Evolutionary conservation across 2,113 vertebrate species (phyloP), one percentile per base, ranked within the genome.

Genomic region (Chlamydotis undulata): DNA sequence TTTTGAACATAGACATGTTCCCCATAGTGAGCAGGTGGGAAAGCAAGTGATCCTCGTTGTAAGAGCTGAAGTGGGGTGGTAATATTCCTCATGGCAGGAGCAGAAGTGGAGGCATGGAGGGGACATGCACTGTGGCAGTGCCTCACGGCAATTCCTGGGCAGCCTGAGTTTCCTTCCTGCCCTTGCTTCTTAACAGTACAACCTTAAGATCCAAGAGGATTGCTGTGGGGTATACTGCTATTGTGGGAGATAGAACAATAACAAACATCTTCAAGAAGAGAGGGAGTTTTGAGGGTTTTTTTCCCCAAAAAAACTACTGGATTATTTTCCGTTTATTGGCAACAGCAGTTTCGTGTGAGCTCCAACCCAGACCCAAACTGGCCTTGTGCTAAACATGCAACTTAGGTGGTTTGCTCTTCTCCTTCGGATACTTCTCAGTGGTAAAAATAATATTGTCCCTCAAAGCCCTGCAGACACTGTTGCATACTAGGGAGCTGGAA

Each of bases 201-300:
- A 31, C 37, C 25, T 53, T n/a, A 53, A 77, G 39, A 88, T 28
- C 29, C 73, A 67, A 39, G 28, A 37, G 12, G 19, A n/a, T 47
- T 59, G 25, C n/a, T 55, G 59, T 63, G 43, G 41, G 16, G 3
- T 39, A 18, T 16, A 39, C 13, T 81, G 56, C 26, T 83, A 1
- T 23, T 52, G 14, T 70, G 49, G 31, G 37, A 31, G 68, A 41
- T 26, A 28, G 8, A 59, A 39, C 41, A 94, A 18, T 37, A 57
- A 45, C 43, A 55, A 86, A 17, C 19, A 39, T 12, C 33, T 83
- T 80, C 33, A 64, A 22, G 39, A 75, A 68, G 31, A 59, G 9
- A 68, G 7, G 15, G 15, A 35, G 14, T 31, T 64, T 29, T 10
- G 26, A 10, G 6, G 0, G 0, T 0, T 14, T 86, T 60, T 53